phyloP scores from a whole-genome alignment of 1,140 invertebrate species.

The Sarcophaga bullata region DNA sequence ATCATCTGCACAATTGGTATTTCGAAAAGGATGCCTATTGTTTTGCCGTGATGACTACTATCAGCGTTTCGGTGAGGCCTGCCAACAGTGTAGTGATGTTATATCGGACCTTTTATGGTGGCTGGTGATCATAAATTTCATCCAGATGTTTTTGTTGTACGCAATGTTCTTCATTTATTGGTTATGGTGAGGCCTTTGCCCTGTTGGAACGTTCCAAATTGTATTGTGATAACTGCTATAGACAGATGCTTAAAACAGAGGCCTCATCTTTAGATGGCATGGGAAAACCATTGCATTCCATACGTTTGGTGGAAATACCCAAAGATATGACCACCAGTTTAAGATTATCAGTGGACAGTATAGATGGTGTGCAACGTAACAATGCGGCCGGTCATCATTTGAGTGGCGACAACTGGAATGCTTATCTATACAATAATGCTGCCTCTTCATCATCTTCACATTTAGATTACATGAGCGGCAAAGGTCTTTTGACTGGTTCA shows the following conservation, averaged over 20 bases:
- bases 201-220: conserved; percentile 88
- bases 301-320: conserved; percentile 82
- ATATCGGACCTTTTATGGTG: conserved; percentile 93
- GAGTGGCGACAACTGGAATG: conserved; percentile 2
- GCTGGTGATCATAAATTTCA: conserved; percentile 95
- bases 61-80: conserved; percentile 86
- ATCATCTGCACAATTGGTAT: conserved; percentile 86
- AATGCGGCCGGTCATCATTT: conserved; percentile 41
- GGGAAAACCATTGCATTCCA: conserved; percentile 76
- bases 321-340: conserved; percentile 67
- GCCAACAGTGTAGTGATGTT: conserved; percentile 85
- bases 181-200: conserved; percentile 91
- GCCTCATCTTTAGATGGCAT: conserved; percentile 32
- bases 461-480: conserved; percentile 44
- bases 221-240: conserved; percentile 79
- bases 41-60: conserved; percentile 93
- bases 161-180: conserved; percentile 85
- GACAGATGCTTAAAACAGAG: conserved; percentile 66
- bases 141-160: conserved; percentile 91
- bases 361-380: conserved; percentile 37
- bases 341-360: conserved; percentile 73
- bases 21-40: conserved; percentile 89
- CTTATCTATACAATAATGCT: neutral
- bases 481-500: conserved; percentile 40
- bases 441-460: conserved; percentile 8